These are phyloP conservation scores for Pycnonotus jocosus DNA, from an alignment of 2,113 vertebrate species.

Conservation along the genomic window DNA sequence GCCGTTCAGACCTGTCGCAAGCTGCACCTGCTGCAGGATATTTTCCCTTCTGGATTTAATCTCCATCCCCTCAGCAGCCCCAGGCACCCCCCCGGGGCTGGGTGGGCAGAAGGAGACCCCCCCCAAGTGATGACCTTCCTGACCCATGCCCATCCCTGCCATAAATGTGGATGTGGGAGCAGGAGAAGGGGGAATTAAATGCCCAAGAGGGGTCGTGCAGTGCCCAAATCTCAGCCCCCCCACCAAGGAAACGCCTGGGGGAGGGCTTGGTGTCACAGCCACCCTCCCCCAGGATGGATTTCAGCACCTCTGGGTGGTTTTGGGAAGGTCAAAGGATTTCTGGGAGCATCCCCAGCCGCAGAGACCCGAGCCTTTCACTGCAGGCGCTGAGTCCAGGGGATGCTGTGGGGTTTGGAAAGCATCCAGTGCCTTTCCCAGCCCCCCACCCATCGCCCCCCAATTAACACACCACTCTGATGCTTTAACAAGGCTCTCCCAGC, in stretches of 20 bases:
- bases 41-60: constrained; percentile 44
- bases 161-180: neutral
- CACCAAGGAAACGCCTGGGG: neutral
- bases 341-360: neutral
- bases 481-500: neutral
- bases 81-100: neutral
- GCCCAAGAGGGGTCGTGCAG: accelerated
- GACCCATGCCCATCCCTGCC: neutral
- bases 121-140: too few species aligned
- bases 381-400: accelerated
- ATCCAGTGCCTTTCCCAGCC: neutral
- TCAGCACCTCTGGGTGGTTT: neutral
- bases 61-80: neutral
- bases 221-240: neutral
- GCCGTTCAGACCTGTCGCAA: constrained; percentile 59
- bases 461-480: neutral
- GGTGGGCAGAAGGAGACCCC: neutral
- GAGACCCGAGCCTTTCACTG: accelerated
- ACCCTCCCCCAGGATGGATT: neutral
- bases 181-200: neutral
- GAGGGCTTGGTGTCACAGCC: neutral
- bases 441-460: neutral
- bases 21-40: constrained; percentile 65
- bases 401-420: neutral
- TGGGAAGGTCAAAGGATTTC: neutral